Evolutionary conservation across 2,888 invertebrate genomes (phyloP).

Genomic region (Drosophila leonis): DNA sequence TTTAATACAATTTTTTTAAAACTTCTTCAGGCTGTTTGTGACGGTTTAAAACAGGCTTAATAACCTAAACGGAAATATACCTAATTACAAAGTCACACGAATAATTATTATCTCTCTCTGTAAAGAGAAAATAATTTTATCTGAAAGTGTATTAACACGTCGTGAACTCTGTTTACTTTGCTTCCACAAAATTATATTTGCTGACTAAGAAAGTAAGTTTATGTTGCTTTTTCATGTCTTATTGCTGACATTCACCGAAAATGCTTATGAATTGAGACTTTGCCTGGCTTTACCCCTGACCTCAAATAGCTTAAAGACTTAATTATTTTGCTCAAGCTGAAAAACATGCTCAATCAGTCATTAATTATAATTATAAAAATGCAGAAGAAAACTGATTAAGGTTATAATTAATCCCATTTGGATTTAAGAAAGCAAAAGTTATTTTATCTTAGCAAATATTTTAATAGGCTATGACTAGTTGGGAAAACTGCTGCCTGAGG

Average conservation of each 20-base stretch:
- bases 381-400: constrained; percentile 27
- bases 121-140: background rate
- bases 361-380: constrained; percentile 42
- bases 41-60: background rate
- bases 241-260: constrained; percentile 35
- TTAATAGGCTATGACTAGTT: background rate
- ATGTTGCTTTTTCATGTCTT: constrained; percentile 1
- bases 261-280: background rate
- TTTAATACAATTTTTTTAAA: background rate
- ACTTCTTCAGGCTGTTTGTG: background rate
- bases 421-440: constrained; percentile 10
- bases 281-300: constrained; percentile 40
- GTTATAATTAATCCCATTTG: constrained; percentile 13
- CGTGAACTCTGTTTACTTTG: background rate
- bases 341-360: constrained; percentile 25
- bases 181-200: background rate
- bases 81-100: background rate
- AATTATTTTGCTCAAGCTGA: constrained; percentile 31
- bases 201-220: constrained; percentile 15
- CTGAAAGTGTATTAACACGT: constrained; percentile 14
- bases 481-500: background rate
- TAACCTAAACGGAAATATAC: background rate
- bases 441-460: background rate
- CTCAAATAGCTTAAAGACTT: constrained; percentile 42
- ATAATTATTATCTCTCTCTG: background rate